Conservation (phyloP, 2,113 vertebrate species). For the Callithrix jacchus region DNA sequence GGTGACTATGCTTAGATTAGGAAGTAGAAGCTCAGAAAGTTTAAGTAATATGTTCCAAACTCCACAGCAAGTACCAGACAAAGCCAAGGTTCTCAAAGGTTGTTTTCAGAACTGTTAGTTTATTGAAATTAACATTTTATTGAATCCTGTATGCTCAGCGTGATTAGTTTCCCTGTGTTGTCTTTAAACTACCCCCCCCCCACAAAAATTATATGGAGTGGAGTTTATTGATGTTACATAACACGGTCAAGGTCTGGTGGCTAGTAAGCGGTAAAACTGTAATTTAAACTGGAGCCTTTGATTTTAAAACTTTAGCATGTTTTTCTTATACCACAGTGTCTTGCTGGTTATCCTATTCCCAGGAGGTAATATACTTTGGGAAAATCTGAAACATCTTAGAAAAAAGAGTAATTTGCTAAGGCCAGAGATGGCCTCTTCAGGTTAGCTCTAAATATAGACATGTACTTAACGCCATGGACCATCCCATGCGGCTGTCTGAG, state of each 20-base stretch:
- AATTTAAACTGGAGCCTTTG: background rate
- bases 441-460: background rate
- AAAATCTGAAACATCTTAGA: constrained; percentile 3
- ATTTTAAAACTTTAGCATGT: background rate
- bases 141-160: background rate
- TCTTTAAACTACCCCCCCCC: background rate
- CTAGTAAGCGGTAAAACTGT: background rate
- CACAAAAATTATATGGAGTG: background rate
- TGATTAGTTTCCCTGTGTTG: background rate
- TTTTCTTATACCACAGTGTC: background rate
- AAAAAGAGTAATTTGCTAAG: background rate
- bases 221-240: background rate
- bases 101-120: background rate
- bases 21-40: background rate
- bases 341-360: background rate
- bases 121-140: background rate
- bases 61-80: background rate
- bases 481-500: background rate
- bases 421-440: background rate
- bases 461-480: background rate
- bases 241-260: background rate
- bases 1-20: background rate
- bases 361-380: background rate
- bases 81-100: background rate
- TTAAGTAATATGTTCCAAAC: background rate